Conservation (phyloP, 1,140 invertebrate genomes). For the Zaprionus inermis region DNA sequence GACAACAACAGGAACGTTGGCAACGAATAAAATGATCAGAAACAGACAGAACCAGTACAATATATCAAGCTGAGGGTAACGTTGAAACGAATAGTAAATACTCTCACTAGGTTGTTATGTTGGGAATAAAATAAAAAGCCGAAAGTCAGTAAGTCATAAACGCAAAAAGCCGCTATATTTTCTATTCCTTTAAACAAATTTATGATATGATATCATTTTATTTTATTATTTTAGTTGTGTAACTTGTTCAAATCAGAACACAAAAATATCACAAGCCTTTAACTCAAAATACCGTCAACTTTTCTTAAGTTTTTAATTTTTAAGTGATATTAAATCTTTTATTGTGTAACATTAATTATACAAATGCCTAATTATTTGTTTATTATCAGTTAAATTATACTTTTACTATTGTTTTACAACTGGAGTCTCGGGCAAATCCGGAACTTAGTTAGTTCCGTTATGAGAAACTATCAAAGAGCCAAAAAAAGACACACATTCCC, state of each 20-base stretch:
- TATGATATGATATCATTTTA: no score
- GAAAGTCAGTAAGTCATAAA: no score
- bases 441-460: background rate
- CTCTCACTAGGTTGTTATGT: no score
- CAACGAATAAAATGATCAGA: constrained; percentile 54
- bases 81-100: constrained; percentile 21
- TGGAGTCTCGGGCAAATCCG: background rate
- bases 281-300: background rate
- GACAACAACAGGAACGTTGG: constrained; percentile 51
- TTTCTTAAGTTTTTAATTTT: background rate
- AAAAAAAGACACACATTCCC: background rate
- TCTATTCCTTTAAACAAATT: no score
- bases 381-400: background rate
- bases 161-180: no score
- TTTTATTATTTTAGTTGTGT: no score
- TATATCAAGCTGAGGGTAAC: background rate
- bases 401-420: background rate
- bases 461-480: background rate
- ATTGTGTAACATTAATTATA: background rate
- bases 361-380: background rate
- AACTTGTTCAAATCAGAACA: no score
- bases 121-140: no score
- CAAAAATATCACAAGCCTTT: no score
- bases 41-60: constrained; percentile 27
- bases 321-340: background rate